phyloP scores from a whole-genome alignment of 1,140 invertebrate genomes.

The Phocides pigmalion region DNA sequence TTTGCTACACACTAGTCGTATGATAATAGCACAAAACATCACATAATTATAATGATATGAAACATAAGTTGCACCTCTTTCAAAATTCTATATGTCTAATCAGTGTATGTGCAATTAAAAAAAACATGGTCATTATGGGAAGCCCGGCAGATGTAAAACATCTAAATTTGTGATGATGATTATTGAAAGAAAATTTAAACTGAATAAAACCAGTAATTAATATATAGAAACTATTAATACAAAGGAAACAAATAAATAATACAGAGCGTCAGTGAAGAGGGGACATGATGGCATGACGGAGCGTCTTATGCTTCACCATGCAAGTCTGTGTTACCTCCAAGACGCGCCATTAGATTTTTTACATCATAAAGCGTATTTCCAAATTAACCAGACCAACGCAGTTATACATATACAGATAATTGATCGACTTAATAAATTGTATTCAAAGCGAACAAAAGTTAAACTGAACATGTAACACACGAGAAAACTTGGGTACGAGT shows the following conservation, averaged over 20 bases:
- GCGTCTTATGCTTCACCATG: too few relatives aligned
- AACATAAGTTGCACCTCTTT: constrained; percentile 31
- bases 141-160: too few relatives aligned
- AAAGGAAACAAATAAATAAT: too few relatives aligned
- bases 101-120: constrained; percentile 10
- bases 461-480: constrained; percentile 37
- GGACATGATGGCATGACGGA: too few relatives aligned
- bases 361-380: background rate
- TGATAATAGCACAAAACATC: constrained; percentile 55
- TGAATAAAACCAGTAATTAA: too few relatives aligned
- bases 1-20: constrained; percentile 61
- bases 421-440: background rate
- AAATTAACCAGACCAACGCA: background rate
- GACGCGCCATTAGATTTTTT: too few relatives aligned
- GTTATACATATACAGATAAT: background rate
- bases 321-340: too few relatives aligned
- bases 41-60: constrained; percentile 41
- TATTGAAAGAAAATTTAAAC: too few relatives aligned
- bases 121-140: too few relatives aligned
- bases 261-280: too few relatives aligned
- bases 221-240: too few relatives aligned
- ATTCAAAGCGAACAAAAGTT: constrained; percentile 17
- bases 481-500: constrained; percentile 54
- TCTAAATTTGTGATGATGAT: too few relatives aligned
- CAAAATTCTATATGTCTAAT: constrained; percentile 23